phyloP scores from a whole-genome alignment of 2,888 invertebrate species.

The Strigamia crassipes region DNA sequence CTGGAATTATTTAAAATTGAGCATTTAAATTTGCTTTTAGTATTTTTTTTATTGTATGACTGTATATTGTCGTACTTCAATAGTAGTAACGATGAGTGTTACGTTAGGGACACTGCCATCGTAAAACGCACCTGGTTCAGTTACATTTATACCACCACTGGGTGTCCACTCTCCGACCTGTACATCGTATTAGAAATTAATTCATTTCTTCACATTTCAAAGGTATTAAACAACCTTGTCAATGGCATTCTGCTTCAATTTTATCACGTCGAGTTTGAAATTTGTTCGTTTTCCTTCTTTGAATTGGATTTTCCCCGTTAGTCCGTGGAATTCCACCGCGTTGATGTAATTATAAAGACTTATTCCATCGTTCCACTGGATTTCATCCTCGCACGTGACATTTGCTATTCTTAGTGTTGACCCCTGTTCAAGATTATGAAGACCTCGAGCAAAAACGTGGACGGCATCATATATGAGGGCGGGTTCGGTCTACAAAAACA shows the following conservation, averaged over 20 bases:
- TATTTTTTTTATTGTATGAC: not conserved
- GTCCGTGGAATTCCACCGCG: conserved; percentile 76
- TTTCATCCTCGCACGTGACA: conserved; percentile 72
- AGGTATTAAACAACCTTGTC: conserved; percentile 64
- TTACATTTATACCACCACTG: conserved; percentile 74
- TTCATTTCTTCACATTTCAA: not conserved
- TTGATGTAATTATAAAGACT: conserved; percentile 76
- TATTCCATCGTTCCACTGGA: conserved; percentile 78
- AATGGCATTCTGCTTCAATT: conserved; percentile 76
- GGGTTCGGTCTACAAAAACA: conserved; percentile 72
- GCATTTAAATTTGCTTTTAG: not conserved
- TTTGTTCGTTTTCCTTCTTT: conserved; percentile 80
- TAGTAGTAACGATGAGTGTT: conserved; percentile 85
- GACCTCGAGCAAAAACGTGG: conserved; percentile 77
- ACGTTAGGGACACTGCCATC: conserved; percentile 81
- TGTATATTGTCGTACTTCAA: conserved; percentile 67
- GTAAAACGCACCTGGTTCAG: conserved; percentile 83
- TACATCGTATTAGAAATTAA: not conserved
- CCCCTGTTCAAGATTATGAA: conserved; percentile 73
- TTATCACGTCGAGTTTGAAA: conserved; percentile 82
- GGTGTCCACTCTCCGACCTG: conserved; percentile 77
- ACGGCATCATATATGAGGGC: conserved; percentile 85
- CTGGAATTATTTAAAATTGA: conserved; percentile 60
- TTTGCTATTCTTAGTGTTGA: conserved; percentile 68
- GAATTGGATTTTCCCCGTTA: conserved; percentile 87